Base-by-base conservation (phyloP, 2,888 invertebrate species). In the Rhodophaea formosa region DNA sequence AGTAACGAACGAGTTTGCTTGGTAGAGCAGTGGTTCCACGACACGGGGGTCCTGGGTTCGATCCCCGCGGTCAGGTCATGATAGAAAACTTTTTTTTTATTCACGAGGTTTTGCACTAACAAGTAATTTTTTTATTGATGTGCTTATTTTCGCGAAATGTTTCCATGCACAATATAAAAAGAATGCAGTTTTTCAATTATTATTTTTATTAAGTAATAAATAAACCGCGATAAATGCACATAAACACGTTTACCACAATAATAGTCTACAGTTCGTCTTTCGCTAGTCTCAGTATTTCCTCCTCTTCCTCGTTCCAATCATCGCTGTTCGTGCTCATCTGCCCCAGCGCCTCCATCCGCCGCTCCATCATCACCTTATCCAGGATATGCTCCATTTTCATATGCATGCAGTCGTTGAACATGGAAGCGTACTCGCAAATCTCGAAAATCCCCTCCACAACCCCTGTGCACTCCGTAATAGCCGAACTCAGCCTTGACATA, bases 321-420 rank as follows among this genome's bases (percentile, higher is more conserved):
- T 89, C 88, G 0, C 82, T 77, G 30, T 86, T 65, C 0, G 74
- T 65, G 0, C 81, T 76, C 78, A 91, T 84, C 62, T 90, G 82
- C 0, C 87, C 88, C 29, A 91, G 62, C 0, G 88, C 87, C 56
- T 88, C 83, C 89, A 91, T 85, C 0, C 90, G 69, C 3, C 88
- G 72, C 49, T 90, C 88, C 86, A 90, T 84, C 6, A 78, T 86
- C 52, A 86, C 75, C 61, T 84, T 86, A 53, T 90, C 89, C 47
- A 91, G 58, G 3, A 90, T 78, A 70, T 91, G 90, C 46, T 90
- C 90, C 89, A 89, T 88, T 58, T 83, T 87, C 69, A 88, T 85
- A 69, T 90, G 89, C 90, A 91, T 91, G 46, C 90, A 91, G 57
- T 91, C 91, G 53, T 91, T 91, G 52, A 91, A 91, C 1, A 86